Evolutionary conservation across 2,888 invertebrate species (phyloP), one percentile per base, ranked within the genome.

Genomic region (Zygogramma bicolorata): DNA sequence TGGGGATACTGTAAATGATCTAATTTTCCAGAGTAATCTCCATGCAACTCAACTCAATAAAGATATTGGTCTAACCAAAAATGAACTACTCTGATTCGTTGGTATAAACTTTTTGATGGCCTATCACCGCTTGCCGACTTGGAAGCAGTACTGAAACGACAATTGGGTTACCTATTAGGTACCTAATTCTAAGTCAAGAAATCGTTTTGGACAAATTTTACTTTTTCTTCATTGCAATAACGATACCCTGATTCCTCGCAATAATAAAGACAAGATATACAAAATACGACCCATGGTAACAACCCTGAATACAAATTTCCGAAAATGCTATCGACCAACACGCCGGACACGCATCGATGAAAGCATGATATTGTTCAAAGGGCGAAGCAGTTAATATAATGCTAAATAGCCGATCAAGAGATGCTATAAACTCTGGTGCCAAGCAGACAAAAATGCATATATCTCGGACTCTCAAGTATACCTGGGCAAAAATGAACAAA

Each of bases 21-120:
- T 74, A 49, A 65, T 71, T 13, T 74, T 66, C 62, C 77, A 75
- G 63, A 75, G 71, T 40, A 77, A 76, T 34, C 66, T 78, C n/a
- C 72, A 78, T 72, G 76, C 69, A 10, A 68, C 66, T 10, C 76
- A 78, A 68, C 15, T 53, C 60, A 31, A 71, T 40, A 73, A 75
- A 70, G 62, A 15, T 34, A 34, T 78, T 8, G 68, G 67, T 67
- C 34, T 75, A 38, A 74, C 40, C 42, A 65, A 62, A 72, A 34
- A 72, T 46, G 66, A 75, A 49, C 60, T 78, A 29, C 65, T 74
- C 15, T 58, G 65, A 25, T 74, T 70, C 49, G 60, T 69, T 38
- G 73, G 75, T 7, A 65, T 74, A 25, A 71, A 75, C 68, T 73
- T 75, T 58, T 59, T 73, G 31, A 70, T 71, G 65, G 69, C 68